phyloP scores from a whole-genome alignment of 2,797 vertebrate genomes.

The Ctenopoma multispine region DNA sequence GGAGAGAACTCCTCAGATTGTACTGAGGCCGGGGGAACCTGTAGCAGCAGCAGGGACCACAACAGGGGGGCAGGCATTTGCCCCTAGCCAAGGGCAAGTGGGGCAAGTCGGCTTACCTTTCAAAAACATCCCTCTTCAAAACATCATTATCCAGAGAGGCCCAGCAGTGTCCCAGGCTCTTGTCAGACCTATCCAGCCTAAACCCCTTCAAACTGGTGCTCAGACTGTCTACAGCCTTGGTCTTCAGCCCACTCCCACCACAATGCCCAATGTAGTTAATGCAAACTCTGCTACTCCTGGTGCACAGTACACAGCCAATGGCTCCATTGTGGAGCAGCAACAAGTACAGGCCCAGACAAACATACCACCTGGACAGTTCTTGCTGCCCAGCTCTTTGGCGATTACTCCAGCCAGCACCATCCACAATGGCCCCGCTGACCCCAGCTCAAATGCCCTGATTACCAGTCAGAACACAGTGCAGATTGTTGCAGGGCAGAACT shows the following conservation, averaged over 20 bases:
- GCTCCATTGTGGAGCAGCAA: conserved; percentile 92
- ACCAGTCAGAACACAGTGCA: conserved; percentile 93
- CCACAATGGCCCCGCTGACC: conserved; percentile 89
- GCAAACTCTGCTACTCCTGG: conserved; percentile 81
- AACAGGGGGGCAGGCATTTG: conserved; percentile 88
- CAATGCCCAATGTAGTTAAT: conserved; percentile 68
- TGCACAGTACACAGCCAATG: conserved; percentile 88
- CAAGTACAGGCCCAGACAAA: conserved; percentile 83
- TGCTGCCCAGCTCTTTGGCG: conserved; percentile 91
- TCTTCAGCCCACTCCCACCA: conserved; percentile 81
- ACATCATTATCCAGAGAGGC: conserved; percentile 98
- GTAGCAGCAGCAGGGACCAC: conserved; percentile 83
- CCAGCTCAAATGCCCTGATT: conserved; percentile 89
- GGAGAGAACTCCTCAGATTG: conserved; percentile 93
- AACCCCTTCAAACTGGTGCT: conserved; percentile 91
- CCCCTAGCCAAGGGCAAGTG: conserved; percentile 89
- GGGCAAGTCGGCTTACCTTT: conserved; percentile 93
- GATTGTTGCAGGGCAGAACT: conserved; percentile 92
- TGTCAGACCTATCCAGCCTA: conserved; percentile 96
- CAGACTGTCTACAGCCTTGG: conserved; percentile 94
- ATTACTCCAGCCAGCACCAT: conserved; percentile 88
- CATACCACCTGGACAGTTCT: conserved; percentile 89
- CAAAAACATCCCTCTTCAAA: conserved; percentile 96
- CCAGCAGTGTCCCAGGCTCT: conserved; percentile 90
- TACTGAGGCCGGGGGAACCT: conserved; percentile 90